phyloP scores from a whole-genome alignment of 2,797 vertebrate species.

The Bovichtus diacanthus region DNA sequence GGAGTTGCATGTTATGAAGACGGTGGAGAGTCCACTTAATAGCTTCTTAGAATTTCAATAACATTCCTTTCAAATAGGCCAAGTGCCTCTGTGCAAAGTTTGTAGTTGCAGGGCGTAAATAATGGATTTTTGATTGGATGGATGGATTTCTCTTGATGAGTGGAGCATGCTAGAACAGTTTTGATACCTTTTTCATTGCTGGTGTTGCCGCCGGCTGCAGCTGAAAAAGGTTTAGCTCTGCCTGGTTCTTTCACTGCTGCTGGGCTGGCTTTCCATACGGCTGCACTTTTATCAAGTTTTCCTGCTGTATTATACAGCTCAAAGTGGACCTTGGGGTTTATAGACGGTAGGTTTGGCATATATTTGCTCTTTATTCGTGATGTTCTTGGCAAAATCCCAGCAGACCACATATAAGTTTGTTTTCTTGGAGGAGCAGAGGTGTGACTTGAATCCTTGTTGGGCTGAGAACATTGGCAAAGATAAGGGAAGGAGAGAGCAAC shows the following conservation, averaged over 20 bases:
- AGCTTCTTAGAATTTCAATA: background rate
- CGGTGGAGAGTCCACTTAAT: background rate
- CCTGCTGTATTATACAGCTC: slow-evolving; percentile 8
- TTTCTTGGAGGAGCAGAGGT: slow-evolving; percentile 7
- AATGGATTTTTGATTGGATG: slow-evolving; percentile 14
- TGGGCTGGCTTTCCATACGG: background rate
- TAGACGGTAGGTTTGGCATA: background rate
- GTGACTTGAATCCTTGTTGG: background rate
- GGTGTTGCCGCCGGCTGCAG: background rate
- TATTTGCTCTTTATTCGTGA: slow-evolving; percentile 5
- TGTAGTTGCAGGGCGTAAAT: background rate
- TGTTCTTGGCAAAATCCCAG: background rate
- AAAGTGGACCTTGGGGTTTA: slow-evolving; percentile 2
- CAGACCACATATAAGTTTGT: background rate
- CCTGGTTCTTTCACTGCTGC: slow-evolving; percentile 29
- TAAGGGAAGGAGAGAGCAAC: background rate
- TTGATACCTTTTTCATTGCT: background rate
- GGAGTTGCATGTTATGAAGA: background rate
- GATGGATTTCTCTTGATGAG: slow-evolving; percentile 1
- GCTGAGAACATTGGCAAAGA: background rate
- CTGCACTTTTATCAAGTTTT: slow-evolving; percentile 32
- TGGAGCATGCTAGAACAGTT: background rate
- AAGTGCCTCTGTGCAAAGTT: background rate
- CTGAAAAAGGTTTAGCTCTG: background rate
- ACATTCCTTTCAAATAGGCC: background rate